Base-by-base conservation (phyloP, 23 tunicate species). In the Styela plicata region DNA sequence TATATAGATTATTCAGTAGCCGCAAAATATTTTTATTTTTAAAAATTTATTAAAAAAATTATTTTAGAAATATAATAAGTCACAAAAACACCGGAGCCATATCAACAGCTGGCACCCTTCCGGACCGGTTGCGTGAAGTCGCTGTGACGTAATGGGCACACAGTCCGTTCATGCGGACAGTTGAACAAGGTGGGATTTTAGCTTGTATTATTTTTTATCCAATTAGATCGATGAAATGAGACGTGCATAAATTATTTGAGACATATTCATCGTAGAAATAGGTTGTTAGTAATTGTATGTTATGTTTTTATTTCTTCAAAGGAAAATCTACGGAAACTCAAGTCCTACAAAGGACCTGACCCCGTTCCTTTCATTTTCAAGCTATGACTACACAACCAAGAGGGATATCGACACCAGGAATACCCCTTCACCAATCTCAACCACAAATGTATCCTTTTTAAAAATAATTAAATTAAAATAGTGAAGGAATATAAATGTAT, bases 161-260 rank as follows among this genome's bases (percentile, higher is more conserved):
- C 44, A 76, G 81, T 26, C 66, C 81, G 32, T 76, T 76, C 81
- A 76, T 76, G 81, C 81, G 81, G 66, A 76, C 81, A 7, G 31
- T 44, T 76, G 26, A 21, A 52, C 21, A 76, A 76, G 81, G 81
- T 76, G 31, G 24, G 81, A 18, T 25, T 36, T 52, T 20, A 7
- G 33, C 7, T 22, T 26, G 37, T 44, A 44, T 27, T 13, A 7
- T 2, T 52, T 52, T 44, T 18, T 76, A 76, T 76, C 81, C 24
- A 13, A 24, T 57, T 22, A 17, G 24, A 76, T 76, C 81, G 17
- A 71, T 37, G 32, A 30, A 37, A 21, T 22, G 22, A 0, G 67
- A 27, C 36, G 16, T 73, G 71, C 13, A 67, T 1, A 25, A 67
- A 25, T 29, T 16, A 1, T 67, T 67, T 1, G 19, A 25, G 31